Base-by-base conservation (phyloP, 2,888 invertebrate species). In the Agrochola lychnidis region DNA sequence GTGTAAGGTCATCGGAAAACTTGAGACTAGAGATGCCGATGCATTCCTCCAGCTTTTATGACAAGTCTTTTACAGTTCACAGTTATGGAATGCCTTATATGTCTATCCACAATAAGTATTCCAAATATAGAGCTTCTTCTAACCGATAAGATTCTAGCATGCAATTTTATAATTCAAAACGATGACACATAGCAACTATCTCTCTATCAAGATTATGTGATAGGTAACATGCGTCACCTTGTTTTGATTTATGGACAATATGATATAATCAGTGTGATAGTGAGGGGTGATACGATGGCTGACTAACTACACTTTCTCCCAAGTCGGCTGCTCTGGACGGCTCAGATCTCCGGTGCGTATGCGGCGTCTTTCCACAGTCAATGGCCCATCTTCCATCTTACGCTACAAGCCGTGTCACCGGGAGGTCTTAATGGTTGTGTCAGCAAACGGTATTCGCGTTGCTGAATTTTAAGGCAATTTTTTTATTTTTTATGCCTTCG, bases 211-310 rank as follows among this genome's bases (percentile, higher is more conserved):
- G 16, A 61, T 74, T 30, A 48, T 25, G 4, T 19, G 19, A 36
- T 59, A 48, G 10, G 19, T 45, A 19, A 19, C 53, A 16, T 40
- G 22, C 14, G 59, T 73, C 73, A 73, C 6, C 22, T 10, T 59
- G 36, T 48, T 71, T 45, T 25, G 45, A 57, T 48, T 73, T 45
- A 25, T 6, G 25, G 6, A 59, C n/a, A 25, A 2, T 19, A 36
- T 45, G 45, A 73, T 72, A n/a, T 57, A 57, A 71, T 45, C 45
- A n/a, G 36, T 59, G 9, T 59, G 19, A n/a, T 48, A 57, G 16
- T 30, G 16, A 30, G 42, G 16, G 42, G n/a, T 56, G n/a, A n/a
- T 10, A 16, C 36, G 3, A 22, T 62, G 22, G 36, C 36, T 62
- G 12, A 12, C 22, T n/a, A 40, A 59, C 25, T 45, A 45, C 4